These are phyloP conservation scores for Apoda limacodes DNA, from an alignment of 2,888 invertebrate genomes.

Conservation along the genomic window DNA sequence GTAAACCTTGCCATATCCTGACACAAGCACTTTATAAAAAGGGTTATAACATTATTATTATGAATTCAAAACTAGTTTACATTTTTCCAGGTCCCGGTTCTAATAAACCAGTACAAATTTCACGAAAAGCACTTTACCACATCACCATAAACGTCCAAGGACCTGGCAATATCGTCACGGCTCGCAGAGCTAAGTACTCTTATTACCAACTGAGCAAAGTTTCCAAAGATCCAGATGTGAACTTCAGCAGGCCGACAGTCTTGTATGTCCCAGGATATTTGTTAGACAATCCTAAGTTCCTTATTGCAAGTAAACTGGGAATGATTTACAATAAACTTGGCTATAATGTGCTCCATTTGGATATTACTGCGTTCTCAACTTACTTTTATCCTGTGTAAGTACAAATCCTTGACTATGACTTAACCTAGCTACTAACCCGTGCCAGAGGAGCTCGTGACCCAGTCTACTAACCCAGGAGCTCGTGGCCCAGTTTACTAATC, in stretches of 20 bases:
- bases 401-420: constrained; percentile 18
- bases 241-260: constrained; percentile 32
- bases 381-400: constrained; percentile 44
- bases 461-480: constrained; percentile 19
- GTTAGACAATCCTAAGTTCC: constrained; percentile 34
- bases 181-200: constrained; percentile 28
- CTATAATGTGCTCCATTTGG: constrained; percentile 38
- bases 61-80: no score
- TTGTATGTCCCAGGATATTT: constrained; percentile 41
- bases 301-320: constrained; percentile 24
- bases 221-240: constrained; percentile 28
- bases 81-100: constrained; percentile 41
- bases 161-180: constrained; percentile 14
- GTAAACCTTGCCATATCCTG: no score
- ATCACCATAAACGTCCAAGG: constrained; percentile 31
- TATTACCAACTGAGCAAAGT: constrained; percentile 37
- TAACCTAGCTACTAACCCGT: constrained; percentile 21
- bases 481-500: constrained; percentile 22
- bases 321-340: constrained; percentile 29
- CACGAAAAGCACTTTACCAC: constrained; percentile 29
- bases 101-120: constrained; percentile 31
- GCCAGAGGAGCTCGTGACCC: constrained; percentile 14
- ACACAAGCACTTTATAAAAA: no score
- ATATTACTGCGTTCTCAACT: constrained; percentile 35
- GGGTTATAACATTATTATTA: no score